Conservation (phyloP, 2,113 vertebrate genomes). For the Varanus salvator region DNA sequence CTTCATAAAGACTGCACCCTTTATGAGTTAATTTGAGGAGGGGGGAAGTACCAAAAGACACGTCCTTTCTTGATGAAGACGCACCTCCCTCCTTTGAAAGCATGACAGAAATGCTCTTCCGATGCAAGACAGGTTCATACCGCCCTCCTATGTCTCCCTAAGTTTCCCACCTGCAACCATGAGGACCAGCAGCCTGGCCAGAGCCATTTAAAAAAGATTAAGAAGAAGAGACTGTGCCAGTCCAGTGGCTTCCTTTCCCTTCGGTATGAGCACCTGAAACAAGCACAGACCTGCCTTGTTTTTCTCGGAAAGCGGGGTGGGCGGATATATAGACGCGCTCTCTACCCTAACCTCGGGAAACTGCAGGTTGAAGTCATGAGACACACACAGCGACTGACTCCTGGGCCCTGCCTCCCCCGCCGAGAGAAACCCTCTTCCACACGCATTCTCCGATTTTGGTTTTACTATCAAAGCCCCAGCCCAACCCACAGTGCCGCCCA, state of each 20-base stretch:
- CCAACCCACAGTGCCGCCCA: not conserved
- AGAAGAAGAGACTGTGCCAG: not conserved
- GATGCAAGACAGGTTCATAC: too few species aligned
- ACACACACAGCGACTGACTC: too few species aligned
- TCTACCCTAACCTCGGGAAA: not conserved
- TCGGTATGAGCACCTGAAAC: not conserved
- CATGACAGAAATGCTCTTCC: too few species aligned
- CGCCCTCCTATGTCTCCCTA: not conserved
- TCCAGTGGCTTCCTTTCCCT: not conserved
- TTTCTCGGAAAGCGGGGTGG: not conserved
- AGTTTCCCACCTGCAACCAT: not conserved
- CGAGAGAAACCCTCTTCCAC: rapidly evolving
- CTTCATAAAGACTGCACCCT: too few species aligned
- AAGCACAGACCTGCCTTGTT: not conserved
- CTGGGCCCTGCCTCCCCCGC: not conserved
- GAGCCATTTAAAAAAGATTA: too few species aligned
- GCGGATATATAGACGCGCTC: not conserved
- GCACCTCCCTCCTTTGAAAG: too few species aligned
- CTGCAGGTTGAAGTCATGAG: not conserved
- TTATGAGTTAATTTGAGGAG: too few species aligned
- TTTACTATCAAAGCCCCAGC: not conserved
- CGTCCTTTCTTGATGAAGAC: too few species aligned
- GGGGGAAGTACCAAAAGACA: too few species aligned
- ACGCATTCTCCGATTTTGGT: not conserved
- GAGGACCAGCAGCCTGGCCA: not conserved